phyloP scores from a whole-genome alignment of 2,888 invertebrate species.

The Chaetoderma sp. region DNA sequence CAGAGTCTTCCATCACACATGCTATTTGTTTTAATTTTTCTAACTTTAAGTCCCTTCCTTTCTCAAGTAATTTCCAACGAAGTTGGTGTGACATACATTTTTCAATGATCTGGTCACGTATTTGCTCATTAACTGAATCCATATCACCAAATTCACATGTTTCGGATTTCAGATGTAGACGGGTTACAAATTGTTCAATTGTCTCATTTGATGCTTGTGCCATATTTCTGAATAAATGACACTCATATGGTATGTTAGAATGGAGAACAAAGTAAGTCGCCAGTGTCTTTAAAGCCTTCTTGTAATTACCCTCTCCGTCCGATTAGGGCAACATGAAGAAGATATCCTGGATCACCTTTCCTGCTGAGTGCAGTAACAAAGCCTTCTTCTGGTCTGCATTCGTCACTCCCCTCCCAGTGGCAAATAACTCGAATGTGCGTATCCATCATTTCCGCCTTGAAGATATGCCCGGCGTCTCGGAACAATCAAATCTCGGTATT shows the following conservation, averaged over 20 bases:
- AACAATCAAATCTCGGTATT: too few species aligned
- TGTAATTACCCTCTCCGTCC: background rate
- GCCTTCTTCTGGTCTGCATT: conserved; percentile 20
- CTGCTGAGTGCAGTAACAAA: conserved; percentile 30
- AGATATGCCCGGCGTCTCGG: background rate
- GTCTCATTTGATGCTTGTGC: conserved; percentile 22
- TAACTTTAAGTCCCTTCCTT: conserved; percentile 19
- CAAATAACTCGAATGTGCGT: conserved; percentile 17
- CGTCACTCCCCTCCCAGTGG: too few species aligned
- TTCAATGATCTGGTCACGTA: conserved; percentile 36
- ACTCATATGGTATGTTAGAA: conserved; percentile 7
- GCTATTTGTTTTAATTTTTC: conserved; percentile 21
- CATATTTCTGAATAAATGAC: conserved; percentile 25
- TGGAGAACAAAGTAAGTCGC: background rate
- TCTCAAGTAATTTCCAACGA: conserved; percentile 28
- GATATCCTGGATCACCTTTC: conserved; percentile 27
- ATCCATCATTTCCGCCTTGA: background rate
- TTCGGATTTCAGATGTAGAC: conserved; percentile 22
- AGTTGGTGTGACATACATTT: conserved; percentile 19
- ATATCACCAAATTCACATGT: conserved; percentile 32
- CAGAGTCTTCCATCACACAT: background rate
- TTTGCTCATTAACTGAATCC: conserved; percentile 17
- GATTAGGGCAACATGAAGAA: conserved; percentile 1
- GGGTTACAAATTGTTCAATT: conserved; percentile 28
- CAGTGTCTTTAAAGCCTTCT: background rate